Evolutionary conservation across 2,113 vertebrate genomes (phyloP).

Genomic region (Oncorhynchus kisutch): DNA sequence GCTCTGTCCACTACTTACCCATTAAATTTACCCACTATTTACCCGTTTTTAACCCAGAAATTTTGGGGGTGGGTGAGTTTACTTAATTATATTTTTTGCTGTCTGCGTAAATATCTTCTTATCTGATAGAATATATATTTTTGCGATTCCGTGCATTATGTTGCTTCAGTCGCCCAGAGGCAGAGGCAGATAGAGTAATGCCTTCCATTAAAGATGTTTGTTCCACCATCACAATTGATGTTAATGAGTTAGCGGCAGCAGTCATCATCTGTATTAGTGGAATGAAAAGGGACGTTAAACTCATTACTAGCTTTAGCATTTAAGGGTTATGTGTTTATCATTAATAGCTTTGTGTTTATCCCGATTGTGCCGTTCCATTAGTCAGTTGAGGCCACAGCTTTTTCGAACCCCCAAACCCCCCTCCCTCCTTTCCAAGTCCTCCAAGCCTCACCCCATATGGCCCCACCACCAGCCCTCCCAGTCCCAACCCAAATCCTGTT

Average conservation of each 20-base stretch:
- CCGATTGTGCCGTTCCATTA: slow-evolving; percentile 48
- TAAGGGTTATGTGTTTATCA: slow-evolving; percentile 54
- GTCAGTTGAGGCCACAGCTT: slow-evolving; percentile 25
- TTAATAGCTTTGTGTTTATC: slow-evolving; percentile 33
- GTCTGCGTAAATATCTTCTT: slow-evolving; percentile 41
- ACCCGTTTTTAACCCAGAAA: too few species aligned
- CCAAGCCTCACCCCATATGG: slow-evolving; percentile 14
- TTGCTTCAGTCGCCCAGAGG: slow-evolving; percentile 29
- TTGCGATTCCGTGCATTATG: slow-evolving; percentile 26
- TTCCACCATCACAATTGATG: slow-evolving; percentile 56
- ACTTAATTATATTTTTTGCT: slow-evolving; percentile 35
- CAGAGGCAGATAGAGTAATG: slow-evolving; percentile 41
- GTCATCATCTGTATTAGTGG: slow-evolving; percentile 60
- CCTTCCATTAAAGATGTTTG: slow-evolving; percentile 42
- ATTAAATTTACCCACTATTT: too few species aligned
- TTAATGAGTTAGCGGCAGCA: slow-evolving; percentile 65
- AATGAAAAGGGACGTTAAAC: slow-evolving; percentile 63
- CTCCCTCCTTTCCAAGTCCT: slow-evolving; percentile 15
- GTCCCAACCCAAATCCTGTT: too few species aligned
- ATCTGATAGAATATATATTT: slow-evolving; percentile 44
- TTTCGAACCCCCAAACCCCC: slow-evolving; percentile 26
- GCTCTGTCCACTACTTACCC: too few species aligned
- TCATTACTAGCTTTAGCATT: slow-evolving; percentile 31
- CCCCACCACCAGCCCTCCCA: not conserved
- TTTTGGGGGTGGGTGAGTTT: too few species aligned